phyloP scores from a whole-genome alignment of 2,797 vertebrate genomes.

The Malurus leucopterus region DNA sequence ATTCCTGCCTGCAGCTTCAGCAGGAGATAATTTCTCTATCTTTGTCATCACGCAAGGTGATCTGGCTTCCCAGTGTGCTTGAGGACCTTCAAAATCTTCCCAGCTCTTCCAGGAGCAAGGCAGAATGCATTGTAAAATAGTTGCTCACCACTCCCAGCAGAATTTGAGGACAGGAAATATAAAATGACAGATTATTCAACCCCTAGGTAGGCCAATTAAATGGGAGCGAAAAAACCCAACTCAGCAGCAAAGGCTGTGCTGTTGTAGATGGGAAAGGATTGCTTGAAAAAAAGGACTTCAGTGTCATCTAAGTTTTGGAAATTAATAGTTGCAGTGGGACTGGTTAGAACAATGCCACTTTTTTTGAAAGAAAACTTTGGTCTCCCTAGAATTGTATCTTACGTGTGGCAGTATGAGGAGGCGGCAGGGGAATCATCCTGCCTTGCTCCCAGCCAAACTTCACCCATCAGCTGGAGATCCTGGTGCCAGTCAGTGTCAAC shows the following conservation, averaged over 20 bases:
- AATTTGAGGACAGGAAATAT: background rate
- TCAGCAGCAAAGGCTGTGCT: background rate
- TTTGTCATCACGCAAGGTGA: background rate
- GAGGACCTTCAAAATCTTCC: background rate
- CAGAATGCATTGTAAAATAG: background rate
- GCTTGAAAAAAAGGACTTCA: background rate
- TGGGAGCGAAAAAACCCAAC: rapidly evolving
- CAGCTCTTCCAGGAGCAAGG: background rate
- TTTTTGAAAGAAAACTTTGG: background rate
- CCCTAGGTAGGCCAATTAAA: constrained; percentile 5
- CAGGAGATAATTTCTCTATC: background rate
- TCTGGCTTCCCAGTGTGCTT: background rate
- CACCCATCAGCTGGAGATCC: background rate
- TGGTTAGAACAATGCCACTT: background rate
- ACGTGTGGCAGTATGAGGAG: rapidly evolving
- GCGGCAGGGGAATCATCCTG: rapidly evolving
- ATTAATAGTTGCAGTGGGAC: background rate
- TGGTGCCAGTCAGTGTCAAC: background rate
- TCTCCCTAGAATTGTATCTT: background rate
- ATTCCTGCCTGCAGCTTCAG: background rate
- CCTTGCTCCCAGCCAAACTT: background rate
- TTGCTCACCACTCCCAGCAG: background rate
- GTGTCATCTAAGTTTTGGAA: background rate
- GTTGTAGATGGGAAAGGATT: background rate
- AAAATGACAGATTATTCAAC: background rate